phyloP scores from a whole-genome alignment of 2,888 invertebrate genomes.

The Aethes cnicana region DNA sequence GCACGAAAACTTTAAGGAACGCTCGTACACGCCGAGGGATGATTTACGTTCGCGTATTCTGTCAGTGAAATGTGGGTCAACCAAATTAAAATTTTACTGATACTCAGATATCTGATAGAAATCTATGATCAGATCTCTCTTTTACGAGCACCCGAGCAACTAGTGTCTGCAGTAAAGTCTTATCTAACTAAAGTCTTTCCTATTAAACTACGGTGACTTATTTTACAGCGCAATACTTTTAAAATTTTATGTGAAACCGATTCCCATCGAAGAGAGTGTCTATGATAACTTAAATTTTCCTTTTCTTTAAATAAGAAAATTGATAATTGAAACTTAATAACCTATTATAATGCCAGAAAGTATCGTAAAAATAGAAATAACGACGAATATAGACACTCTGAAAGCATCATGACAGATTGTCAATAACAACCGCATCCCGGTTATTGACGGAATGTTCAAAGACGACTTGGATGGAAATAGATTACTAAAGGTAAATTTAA shows the following conservation, averaged over 20 bases:
- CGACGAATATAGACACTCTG: no score
- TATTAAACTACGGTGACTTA: background rate
- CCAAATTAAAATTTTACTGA: conserved; percentile 67
- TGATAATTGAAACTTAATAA: no score
- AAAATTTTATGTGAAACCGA: background rate
- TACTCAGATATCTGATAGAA: conserved; percentile 33
- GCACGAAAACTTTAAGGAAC: conserved; percentile 55
- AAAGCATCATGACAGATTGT: no score
- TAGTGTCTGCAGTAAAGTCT: conserved; percentile 12
- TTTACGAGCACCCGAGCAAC: conserved; percentile 13
- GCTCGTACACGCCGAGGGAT: conserved; percentile 51
- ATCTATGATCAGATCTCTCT: conserved; percentile 6
- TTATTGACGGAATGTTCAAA: no score
- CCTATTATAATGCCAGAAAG: no score
- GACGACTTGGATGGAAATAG: no score
- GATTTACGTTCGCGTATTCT: conserved; percentile 55
- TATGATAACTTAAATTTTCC: no score
- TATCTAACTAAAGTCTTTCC: background rate
- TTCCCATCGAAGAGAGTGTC: no score
- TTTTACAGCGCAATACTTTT: background rate
- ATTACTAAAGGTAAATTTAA: no score
- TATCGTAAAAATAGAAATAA: no score
- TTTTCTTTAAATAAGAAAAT: no score
- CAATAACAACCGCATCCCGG: no score
- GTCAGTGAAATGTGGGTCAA: conserved; percentile 66